phyloP scores from a whole-genome alignment of 1,140 invertebrate genomes.

The Macrobrachium nipponense region DNA sequence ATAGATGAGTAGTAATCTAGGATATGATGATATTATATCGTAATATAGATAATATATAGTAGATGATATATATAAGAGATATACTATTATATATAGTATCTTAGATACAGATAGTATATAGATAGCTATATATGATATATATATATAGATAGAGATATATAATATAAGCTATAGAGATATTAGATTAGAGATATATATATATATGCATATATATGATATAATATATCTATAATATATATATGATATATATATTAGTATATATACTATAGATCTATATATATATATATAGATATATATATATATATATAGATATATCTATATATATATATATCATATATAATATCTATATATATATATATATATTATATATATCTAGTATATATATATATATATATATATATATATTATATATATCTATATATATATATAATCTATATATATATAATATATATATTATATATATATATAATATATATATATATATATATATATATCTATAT shows the following conservation, averaged over 20 bases:
- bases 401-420: too few relatives aligned
- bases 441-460: neutral
- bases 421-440: conserved; percentile 21
- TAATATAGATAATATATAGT: conserved; percentile 16
- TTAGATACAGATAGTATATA: neutral
- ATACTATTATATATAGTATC: conserved; percentile 16
- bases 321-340: conserved; percentile 8
- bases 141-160: neutral
- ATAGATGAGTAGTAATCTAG: too few relatives aligned
- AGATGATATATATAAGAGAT: conserved; percentile 17
- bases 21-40: too few relatives aligned
- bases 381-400: conserved; percentile 24
- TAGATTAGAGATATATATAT: neutral
- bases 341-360: conserved; percentile 20
- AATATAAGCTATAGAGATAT: neutral
- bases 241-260: conserved; percentile 20
- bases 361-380: too few relatives aligned
- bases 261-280: conserved; percentile 6
- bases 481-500: conserved; percentile 7
- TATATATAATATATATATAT: conserved; percentile 1
- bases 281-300: neutral
- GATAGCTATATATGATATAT: neutral
- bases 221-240: conserved; percentile 16
- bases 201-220: conserved; percentile 6
- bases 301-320: conserved; percentile 5